Evolutionary conservation across 2,888 invertebrate genomes (phyloP).

Genomic region (Ethmia dodecea): DNA sequence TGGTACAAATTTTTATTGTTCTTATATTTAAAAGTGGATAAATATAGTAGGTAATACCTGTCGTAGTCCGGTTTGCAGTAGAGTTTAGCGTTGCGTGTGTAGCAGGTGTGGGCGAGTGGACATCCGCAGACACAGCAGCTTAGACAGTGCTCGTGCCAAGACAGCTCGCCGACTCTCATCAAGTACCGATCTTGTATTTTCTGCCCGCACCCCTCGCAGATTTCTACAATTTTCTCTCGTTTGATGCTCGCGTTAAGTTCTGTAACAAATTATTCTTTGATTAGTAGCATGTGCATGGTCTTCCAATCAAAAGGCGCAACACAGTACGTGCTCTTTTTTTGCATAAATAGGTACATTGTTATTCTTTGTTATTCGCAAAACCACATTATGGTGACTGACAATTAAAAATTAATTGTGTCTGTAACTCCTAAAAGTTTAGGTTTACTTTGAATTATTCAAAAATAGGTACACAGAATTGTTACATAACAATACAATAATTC

Average conservation of each 20-base stretch:
- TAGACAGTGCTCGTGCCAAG: constrained; percentile 98
- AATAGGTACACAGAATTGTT: too few relatives aligned
- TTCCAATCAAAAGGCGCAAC: too few relatives aligned
- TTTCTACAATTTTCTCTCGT: constrained; percentile 89
- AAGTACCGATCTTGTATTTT: constrained; percentile 97
- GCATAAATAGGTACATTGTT: too few relatives aligned
- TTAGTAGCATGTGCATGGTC: constrained; percentile 50
- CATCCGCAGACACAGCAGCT: constrained; percentile 96
- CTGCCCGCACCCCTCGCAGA: constrained; percentile 96
- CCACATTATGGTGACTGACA: too few relatives aligned
- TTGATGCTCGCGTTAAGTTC: constrained; percentile 80
- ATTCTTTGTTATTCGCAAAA: too few relatives aligned
- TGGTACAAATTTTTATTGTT: not conserved
- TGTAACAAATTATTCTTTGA: constrained; percentile 34
- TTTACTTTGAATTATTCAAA: too few relatives aligned
- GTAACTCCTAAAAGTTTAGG: too few relatives aligned
- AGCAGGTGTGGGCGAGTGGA: constrained; percentile 95
- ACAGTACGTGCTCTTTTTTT: too few relatives aligned
- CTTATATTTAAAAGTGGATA: not conserved
- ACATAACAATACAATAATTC: too few relatives aligned
- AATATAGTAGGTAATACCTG: constrained; percentile 75
- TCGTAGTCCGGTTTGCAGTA: constrained; percentile 99
- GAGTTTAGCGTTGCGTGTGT: constrained; percentile 93
- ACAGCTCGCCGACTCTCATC: constrained; percentile 94
- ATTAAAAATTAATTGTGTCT: too few relatives aligned